Evolutionary conservation across 2,113 vertebrate genomes (phyloP), one percentile per base, ranked within the genome.

Genomic region (Corythornis madagascariensis): DNA sequence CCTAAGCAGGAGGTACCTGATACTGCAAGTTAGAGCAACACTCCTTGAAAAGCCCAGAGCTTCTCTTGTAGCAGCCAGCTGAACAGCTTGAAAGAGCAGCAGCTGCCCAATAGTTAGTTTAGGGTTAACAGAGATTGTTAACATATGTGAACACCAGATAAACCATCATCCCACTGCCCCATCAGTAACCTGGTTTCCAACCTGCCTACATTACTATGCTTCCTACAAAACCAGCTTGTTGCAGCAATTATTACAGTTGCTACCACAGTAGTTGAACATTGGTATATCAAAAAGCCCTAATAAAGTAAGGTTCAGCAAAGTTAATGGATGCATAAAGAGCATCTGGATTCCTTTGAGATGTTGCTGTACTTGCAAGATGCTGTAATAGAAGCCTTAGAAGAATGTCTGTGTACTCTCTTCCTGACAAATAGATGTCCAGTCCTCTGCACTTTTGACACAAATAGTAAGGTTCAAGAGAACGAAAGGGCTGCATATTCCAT

Each of bases 211-310:
- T 81, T 59, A 90, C 72, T 45, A 29, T 16, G 73, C 92, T 85
- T 93, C 82, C 88, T 78, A 96, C 90, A 96, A 96, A 96, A 96
- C 96, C 38, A 28, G 10, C 91, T 96, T 83, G 85, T 94, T 94
- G 96, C 20, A 88, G 82, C 95, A 89, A 92, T 96, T 95, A 95
- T 38, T 38, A 38, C 93, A 93, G 52, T 73, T 84, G 88, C 94
- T 94, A 90, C 76, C 67, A 82, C 67, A 91, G 71, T 38, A 94
- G 71, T 75, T 47, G 38, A 90, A 77, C 52, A 94, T 20, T 64
- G 59, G 18, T 43, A 94, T 87, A 35, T 86, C 78, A 92, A 91
- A 90, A 94, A 86, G 57, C 79, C 57, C 86, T 93, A 77, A 93
- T 81, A 94, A 92, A 94, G 76, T 75, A 89, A 82, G 66, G 91